Conservation (phyloP, 2,113 vertebrate species). For the Uropsilus gracilis region DNA sequence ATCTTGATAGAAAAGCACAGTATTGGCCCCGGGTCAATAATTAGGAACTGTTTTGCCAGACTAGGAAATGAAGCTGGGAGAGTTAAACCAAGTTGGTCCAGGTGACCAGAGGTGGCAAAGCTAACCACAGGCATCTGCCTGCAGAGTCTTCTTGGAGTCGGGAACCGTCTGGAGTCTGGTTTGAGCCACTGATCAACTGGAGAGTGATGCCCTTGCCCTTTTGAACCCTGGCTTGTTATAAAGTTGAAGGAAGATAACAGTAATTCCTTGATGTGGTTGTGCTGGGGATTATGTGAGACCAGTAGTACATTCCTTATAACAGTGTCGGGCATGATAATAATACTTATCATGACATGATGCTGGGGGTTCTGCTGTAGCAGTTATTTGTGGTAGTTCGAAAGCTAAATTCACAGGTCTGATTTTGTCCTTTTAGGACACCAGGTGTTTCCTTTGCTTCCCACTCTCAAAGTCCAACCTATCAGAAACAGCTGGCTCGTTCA, state of each 20-base stretch:
- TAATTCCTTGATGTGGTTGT: not conserved
- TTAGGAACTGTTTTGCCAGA: constrained; percentile 30
- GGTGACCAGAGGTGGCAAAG: not conserved
- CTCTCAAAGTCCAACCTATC: not conserved
- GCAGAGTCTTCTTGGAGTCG: not conserved
- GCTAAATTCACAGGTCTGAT: not conserved
- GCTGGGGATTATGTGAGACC: not conserved
- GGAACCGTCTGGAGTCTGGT: too few species aligned
- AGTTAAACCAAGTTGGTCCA: not conserved
- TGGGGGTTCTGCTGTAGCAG: not conserved
- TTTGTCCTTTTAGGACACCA: not conserved
- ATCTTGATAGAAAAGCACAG: not conserved
- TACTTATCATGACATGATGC: not conserved
- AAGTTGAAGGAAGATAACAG: not conserved
- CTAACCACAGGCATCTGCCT: not conserved
- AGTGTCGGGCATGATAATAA: not conserved
- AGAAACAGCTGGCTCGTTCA: not conserved
- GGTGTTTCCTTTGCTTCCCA: not conserved
- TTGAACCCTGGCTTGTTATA: not conserved
- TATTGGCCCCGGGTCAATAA: not conserved
- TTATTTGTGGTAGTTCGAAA: not conserved
- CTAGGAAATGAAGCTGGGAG: constrained; percentile 17
- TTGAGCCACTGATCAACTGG: not conserved
- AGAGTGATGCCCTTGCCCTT: not conserved
- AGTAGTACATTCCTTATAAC: not conserved